Evolutionary conservation across 2,113 vertebrate genomes (phyloP).

Genomic region (Orthonyx spaldingii): DNA sequence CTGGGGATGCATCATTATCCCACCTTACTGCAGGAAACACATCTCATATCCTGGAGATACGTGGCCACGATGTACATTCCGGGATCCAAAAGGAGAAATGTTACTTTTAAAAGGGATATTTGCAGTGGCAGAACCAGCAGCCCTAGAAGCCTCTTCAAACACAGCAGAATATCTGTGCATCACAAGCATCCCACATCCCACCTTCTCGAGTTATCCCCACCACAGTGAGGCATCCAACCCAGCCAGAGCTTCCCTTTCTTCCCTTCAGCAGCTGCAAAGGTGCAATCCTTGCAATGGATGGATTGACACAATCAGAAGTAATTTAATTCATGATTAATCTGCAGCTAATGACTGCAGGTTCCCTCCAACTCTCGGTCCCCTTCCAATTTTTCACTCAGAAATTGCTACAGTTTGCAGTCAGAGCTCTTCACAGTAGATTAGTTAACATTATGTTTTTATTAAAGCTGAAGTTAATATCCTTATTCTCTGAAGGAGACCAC

Average conservation of each 20-base stretch:
- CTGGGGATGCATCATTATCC: not conserved
- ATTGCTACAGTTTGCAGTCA: conserved; percentile 8
- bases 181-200: not conserved
- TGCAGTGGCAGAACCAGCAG: not conserved
- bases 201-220: not conserved
- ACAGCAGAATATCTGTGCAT: rapidly evolving
- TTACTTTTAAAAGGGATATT: not conserved
- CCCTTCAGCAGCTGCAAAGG: not conserved
- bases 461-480: conserved; percentile 57
- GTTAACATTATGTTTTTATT: conserved; percentile 67
- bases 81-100: not conserved
- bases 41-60: not conserved
- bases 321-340: conserved; percentile 64
- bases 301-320: conserved; percentile 36
- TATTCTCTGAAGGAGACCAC: conserved; percentile 56
- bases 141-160: not conserved
- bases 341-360: conserved; percentile 46
- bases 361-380: conserved; percentile 24
- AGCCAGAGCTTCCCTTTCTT: not conserved
- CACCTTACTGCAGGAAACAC: not conserved
- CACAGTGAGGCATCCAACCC: not conserved
- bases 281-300: not conserved
- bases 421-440: conserved; percentile 65
- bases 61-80: rapidly evolving
- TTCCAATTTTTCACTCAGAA: conserved; percentile 41